These are phyloP conservation scores for Helostoma temminkii DNA, from an alignment of 2,797 vertebrate genomes.

Conservation along the genomic window DNA sequence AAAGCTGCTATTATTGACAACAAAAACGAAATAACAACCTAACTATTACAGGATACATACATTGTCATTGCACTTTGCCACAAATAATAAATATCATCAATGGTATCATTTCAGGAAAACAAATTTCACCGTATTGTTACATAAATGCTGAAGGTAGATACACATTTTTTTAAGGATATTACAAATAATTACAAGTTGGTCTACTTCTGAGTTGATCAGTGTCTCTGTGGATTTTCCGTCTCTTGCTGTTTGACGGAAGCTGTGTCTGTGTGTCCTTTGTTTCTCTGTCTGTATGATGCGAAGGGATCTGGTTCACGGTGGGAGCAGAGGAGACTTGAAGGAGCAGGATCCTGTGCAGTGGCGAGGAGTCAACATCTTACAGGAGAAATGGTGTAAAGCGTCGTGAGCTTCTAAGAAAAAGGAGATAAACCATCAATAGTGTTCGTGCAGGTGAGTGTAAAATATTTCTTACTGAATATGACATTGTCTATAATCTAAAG, in stretches of 20 bases:
- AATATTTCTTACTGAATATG: not conserved
- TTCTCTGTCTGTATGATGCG: too few relatives aligned
- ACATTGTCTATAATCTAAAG: too few relatives aligned
- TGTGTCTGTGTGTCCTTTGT: slow-evolving; percentile 10
- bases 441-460: slow-evolving; percentile 9
- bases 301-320: slow-evolving; percentile 81
- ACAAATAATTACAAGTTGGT: slow-evolving; percentile 75
- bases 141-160: slow-evolving; percentile 80
- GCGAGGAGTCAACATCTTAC: slow-evolving; percentile 97
- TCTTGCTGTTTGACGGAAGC: slow-evolving; percentile 29
- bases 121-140: slow-evolving; percentile 67
- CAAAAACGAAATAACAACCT: slow-evolving; percentile 74
- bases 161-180: slow-evolving; percentile 60
- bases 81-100: slow-evolving; percentile 84
- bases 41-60: slow-evolving; percentile 88
- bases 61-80: slow-evolving; percentile 97
- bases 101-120: slow-evolving; percentile 75
- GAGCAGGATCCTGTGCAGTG: slow-evolving; percentile 95
- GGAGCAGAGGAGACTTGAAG: slow-evolving; percentile 94
- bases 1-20: slow-evolving; percentile 78
- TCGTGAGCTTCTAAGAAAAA: slow-evolving; percentile 93
- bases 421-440: slow-evolving; percentile 75
- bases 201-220: slow-evolving; percentile 28
- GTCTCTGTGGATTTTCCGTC: slow-evolving; percentile 30
- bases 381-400: slow-evolving; percentile 96